Conservation (phyloP, 2,888 invertebrate species). For the Julus scanicus region DNA sequence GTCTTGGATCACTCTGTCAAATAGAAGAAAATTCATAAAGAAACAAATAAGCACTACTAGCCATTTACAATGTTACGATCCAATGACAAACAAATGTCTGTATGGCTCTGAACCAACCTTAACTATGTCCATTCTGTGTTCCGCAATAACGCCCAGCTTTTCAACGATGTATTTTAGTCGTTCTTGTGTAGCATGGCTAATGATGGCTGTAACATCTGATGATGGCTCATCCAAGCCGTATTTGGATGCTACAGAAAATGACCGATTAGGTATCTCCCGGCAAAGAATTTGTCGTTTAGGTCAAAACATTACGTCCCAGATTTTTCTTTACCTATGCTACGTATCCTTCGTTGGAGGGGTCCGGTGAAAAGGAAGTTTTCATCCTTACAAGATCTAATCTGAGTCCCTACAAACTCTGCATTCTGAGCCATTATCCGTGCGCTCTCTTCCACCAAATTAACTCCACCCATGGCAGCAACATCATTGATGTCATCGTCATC, state of each 20-base stretch:
- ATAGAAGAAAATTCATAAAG: background rate
- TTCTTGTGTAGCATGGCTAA: slow-evolving; percentile 95
- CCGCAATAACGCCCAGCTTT: slow-evolving; percentile 90
- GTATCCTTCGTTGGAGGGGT: slow-evolving; percentile 74
- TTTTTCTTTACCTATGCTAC: slow-evolving; percentile 71
- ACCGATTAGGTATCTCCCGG: background rate
- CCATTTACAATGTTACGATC: no score
- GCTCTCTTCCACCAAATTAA: slow-evolving; percentile 95
- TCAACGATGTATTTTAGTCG: slow-evolving; percentile 89
- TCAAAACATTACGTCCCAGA: no score
- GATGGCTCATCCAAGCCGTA: slow-evolving; percentile 86
- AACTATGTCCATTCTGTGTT: slow-evolving; percentile 92
- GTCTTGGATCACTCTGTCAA: slow-evolving; percentile 83
- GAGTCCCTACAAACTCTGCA: slow-evolving; percentile 88
- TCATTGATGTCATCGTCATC: slow-evolving; percentile 98
- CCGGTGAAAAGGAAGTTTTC: slow-evolving; percentile 85
- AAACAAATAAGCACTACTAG: no score
- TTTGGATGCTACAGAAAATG: slow-evolving; percentile 69
- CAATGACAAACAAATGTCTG: background rate
- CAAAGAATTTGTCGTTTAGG: background rate
- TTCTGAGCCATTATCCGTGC: slow-evolving; percentile 89
- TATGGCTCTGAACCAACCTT: slow-evolving; percentile 72
- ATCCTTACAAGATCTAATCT: slow-evolving; percentile 91
- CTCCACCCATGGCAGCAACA: slow-evolving; percentile 99
- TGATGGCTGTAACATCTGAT: slow-evolving; percentile 85